phyloP scores from a whole-genome alignment of 2,888 invertebrate genomes.

The Mythimna lalbum region DNA sequence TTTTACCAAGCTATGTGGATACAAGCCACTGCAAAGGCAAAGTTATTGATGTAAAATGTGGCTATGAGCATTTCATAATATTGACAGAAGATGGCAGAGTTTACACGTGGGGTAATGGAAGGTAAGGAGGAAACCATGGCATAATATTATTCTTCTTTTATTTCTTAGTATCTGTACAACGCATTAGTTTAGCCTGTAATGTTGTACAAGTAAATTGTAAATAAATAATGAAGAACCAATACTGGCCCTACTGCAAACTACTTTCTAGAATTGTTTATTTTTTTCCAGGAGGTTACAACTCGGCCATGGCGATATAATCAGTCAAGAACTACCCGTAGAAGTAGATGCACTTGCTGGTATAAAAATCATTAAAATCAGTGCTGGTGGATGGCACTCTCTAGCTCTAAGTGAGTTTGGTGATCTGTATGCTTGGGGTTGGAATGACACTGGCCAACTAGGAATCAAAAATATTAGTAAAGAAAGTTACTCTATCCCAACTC shows the following conservation, averaged over 20 bases:
- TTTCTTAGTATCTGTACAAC: no score
- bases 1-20: slow-evolving; percentile 91
- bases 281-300: slow-evolving; percentile 95
- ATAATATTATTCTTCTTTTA: no score
- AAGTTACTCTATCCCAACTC: slow-evolving; percentile 78
- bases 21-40: slow-evolving; percentile 87
- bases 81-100: slow-evolving; percentile 93
- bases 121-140: slow-evolving; percentile 85
- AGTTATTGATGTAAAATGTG: slow-evolving; percentile 93
- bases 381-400: slow-evolving; percentile 97
- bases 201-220: no score
- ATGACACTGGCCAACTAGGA: slow-evolving; percentile 96
- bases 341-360: slow-evolving; percentile 95
- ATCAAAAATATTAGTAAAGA: slow-evolving; percentile 77
- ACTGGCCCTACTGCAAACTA: not conserved
- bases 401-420: slow-evolving; percentile 95
- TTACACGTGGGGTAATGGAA: slow-evolving; percentile 96
- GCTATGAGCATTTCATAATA: slow-evolving; percentile 95
- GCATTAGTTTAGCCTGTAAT: no score
- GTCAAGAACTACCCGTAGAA: slow-evolving; percentile 91
- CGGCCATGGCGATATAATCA: slow-evolving; percentile 94
- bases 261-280: not conserved
- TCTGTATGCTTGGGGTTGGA: slow-evolving; percentile 98
- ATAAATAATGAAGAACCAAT: not conserved
- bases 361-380: slow-evolving; percentile 92